These are phyloP conservation scores for Anthrax anthrax DNA, from an alignment of 2,888 invertebrate species.

Conservation along the genomic window DNA sequence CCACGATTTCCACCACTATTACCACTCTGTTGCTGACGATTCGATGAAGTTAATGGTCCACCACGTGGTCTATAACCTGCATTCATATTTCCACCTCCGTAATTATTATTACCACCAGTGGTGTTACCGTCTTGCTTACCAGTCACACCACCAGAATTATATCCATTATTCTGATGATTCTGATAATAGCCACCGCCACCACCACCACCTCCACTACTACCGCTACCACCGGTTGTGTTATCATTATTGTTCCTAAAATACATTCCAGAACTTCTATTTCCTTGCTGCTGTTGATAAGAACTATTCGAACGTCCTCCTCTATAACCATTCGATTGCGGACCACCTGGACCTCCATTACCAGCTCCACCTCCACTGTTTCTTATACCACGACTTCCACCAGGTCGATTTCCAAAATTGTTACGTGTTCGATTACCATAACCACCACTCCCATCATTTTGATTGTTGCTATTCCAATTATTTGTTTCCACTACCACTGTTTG, in stretches of 20 bases:
- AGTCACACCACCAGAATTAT: conserved; percentile 2
- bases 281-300: conserved; percentile 10
- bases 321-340: conserved; percentile 9
- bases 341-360: conserved; percentile 8
- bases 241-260: conserved; percentile 11
- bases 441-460: conserved; percentile 12
- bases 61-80: conserved; percentile 10
- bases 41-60: conserved; percentile 3
- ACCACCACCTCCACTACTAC: too few species aligned
- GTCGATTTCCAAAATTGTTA: conserved; percentile 9
- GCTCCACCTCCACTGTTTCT: conserved; percentile 13
- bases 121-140: conserved; percentile 10
- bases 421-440: conserved; percentile 2
- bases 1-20: conserved; percentile 8
- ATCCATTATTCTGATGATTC: conserved; percentile 6
- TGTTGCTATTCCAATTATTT: conserved; percentile 18
- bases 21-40: conserved; percentile 1
- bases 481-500: conserved; percentile 8
- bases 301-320: conserved; percentile 11
- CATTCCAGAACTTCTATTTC: conserved; percentile 9
- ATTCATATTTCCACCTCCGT: conserved; percentile 13
- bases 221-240: neutral
- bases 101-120: conserved; percentile 6
- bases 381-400: conserved; percentile 14
- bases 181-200: neutral